Evolutionary conservation across 2,797 vertebrate genomes (phyloP).

Genomic region (Borostomias antarcticus): DNA sequence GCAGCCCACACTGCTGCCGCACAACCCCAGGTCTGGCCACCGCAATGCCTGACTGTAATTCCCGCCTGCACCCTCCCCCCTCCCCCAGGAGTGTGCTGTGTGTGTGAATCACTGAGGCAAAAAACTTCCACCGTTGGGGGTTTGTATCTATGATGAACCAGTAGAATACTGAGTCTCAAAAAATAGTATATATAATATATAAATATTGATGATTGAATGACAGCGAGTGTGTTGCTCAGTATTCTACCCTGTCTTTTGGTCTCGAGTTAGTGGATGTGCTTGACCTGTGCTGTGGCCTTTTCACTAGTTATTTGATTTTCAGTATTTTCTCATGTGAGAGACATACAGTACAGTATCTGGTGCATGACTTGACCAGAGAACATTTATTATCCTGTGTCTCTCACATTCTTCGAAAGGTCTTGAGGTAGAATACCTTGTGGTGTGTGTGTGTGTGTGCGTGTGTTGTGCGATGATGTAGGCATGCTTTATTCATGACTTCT

Average conservation of each 20-base stretch:
- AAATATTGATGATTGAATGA: not conserved
- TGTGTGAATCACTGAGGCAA: constrained; percentile 1
- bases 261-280: not conserved
- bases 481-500: constrained; percentile 1
- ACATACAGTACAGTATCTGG: not conserved
- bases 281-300: not conserved
- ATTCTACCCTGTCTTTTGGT: not conserved
- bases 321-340: not conserved
- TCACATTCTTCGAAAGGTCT: not conserved
- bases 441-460: not conserved
- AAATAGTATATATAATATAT: no score
- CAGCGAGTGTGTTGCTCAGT: constrained; percentile 7
- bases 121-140: not conserved
- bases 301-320: not conserved
- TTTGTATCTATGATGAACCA: constrained; percentile 1
- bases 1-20: constrained; percentile 72
- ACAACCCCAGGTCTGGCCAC: constrained; percentile 75
- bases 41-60: constrained; percentile 31
- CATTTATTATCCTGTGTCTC: not conserved
- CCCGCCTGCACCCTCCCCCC: not conserved
- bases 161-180: constrained; percentile 1
- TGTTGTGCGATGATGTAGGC: constrained; percentile 7
- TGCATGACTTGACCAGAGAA: not conserved
- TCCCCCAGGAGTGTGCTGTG: not conserved
- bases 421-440: not conserved